Evolutionary conservation across 2,113 vertebrate genomes (phyloP).

Genomic region (Uria aalge): DNA sequence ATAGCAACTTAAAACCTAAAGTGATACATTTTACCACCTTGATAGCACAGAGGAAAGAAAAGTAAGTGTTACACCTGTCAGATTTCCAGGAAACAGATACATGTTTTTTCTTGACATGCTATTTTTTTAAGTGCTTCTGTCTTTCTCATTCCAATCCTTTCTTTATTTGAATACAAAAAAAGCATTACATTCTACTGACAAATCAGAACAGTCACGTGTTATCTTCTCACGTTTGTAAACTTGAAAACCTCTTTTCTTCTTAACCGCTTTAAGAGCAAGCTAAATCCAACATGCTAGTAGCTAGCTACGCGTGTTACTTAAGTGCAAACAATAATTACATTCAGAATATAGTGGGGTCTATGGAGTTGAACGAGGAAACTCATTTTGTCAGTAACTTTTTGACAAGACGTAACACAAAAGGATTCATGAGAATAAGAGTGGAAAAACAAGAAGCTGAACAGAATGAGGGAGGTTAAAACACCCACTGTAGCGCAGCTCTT

Average conservation of each 20-base stretch:
- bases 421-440: fast-evolving
- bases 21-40: neutral
- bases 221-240: neutral
- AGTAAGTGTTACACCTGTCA: neutral
- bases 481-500: neutral
- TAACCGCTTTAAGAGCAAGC: neutral
- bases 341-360: fast-evolving
- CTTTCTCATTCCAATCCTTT: neutral
- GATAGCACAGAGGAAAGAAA: neutral
- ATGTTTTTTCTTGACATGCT: neutral
- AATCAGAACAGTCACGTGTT: neutral
- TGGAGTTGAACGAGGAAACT: neutral
- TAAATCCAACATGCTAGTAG: neutral
- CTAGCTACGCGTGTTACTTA: neutral
- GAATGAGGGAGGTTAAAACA: neutral
- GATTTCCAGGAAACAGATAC: neutral
- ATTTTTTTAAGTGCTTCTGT: neutral
- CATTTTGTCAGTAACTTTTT: neutral
- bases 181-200: neutral
- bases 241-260: neutral
- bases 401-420: neutral
- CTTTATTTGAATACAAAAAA: neutral
- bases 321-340: neutral
- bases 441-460: neutral
- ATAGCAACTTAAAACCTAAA: neutral